Conservation (phyloP, 2,797 vertebrate species). For the Poeciliopsis presidionis region DNA sequence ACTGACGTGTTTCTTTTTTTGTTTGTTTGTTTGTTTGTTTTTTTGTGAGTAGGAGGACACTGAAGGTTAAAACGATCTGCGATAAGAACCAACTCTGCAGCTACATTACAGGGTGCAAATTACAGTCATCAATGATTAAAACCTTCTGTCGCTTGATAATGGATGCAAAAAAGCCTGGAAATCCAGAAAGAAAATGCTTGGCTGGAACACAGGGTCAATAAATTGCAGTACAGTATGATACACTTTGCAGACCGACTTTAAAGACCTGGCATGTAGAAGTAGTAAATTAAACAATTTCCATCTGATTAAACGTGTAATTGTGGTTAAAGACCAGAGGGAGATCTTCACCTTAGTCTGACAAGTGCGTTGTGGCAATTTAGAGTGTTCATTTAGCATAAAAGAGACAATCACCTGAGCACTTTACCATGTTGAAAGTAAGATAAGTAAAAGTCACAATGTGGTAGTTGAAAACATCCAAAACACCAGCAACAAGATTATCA, state of each 20-base stretch:
- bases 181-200: neutral
- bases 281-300: neutral
- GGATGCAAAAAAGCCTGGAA: neutral
- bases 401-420: neutral
- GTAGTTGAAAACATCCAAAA: neutral
- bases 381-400: neutral
- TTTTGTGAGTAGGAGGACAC: neutral
- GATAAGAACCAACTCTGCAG: neutral
- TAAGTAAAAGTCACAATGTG: neutral
- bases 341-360: neutral
- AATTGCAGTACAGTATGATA: neutral
- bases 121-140: neutral
- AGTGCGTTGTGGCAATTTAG: neutral
- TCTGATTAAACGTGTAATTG: neutral
- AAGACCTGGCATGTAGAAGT: neutral
- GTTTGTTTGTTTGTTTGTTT: accelerated
- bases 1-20: neutral
- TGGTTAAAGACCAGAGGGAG: neutral
- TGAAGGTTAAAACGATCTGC: neutral
- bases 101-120: neutral
- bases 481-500: neutral
- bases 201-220: neutral
- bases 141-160: neutral
- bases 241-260: neutral
- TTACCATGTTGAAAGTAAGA: neutral